Conservation (phyloP, 2,113 vertebrate species). For the Gnathonemus longibarbis region DNA sequence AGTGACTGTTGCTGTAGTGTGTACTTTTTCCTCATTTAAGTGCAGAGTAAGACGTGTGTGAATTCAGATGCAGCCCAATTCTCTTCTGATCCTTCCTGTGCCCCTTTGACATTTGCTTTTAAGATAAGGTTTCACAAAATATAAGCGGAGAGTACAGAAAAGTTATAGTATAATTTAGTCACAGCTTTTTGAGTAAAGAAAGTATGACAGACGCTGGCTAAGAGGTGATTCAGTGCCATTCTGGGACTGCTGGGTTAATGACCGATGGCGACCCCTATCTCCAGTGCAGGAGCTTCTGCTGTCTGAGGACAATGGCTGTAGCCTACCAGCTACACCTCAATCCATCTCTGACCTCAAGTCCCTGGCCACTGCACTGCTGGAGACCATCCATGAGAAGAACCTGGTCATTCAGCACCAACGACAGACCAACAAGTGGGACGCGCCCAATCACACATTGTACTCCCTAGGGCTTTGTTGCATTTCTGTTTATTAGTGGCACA, state of each 20-base stretch:
- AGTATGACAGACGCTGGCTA: not conserved
- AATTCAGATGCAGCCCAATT: not conserved
- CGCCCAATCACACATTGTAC: not conserved
- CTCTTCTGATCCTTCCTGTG: not conserved
- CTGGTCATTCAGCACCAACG: constrained; percentile 95
- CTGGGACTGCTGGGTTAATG: not conserved
- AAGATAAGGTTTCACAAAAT: not conserved
- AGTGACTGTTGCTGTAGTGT: not conserved
- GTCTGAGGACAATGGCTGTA: constrained; percentile 84
- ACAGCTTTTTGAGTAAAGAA: not conserved
- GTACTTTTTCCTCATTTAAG: not conserved
- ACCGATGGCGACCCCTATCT: not conserved
- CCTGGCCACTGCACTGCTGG: constrained; percentile 85
- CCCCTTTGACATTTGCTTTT: not conserved
- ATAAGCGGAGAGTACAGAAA: not conserved
- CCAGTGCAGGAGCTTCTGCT: constrained; percentile 85
- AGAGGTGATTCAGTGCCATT: not conserved
- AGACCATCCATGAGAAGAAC: constrained; percentile 96
- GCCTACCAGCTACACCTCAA: constrained; percentile 86
- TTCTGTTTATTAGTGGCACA: not conserved
- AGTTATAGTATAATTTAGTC: not conserved
- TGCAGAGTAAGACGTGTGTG: not conserved
- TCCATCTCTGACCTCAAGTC: constrained; percentile 97
- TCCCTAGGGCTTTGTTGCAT: not conserved
- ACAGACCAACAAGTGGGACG: constrained; percentile 84